phyloP scores from a whole-genome alignment of 2,888 invertebrate genomes.

The Apeira syringaria region DNA sequence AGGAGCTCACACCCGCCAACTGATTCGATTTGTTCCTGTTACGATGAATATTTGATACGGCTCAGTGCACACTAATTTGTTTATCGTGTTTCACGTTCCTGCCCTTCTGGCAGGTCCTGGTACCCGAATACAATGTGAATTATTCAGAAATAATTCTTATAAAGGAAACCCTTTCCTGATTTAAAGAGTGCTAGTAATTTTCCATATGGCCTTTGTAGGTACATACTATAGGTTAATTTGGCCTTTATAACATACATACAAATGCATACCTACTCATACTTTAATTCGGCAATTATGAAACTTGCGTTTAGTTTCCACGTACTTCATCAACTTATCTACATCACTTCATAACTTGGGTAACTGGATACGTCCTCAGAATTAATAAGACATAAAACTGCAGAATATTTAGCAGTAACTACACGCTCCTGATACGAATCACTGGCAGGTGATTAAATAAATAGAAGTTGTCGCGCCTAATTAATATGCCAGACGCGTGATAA shows the following conservation, averaged over 20 bases:
- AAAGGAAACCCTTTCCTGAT: no score
- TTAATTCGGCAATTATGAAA: no score
- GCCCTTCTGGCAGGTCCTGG: constrained; percentile 61
- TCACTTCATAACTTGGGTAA: constrained; percentile 40
- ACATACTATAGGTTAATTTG: no score
- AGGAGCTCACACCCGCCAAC: constrained; percentile 58
- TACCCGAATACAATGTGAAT: constrained; percentile 52
- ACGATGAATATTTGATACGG: constrained; percentile 82
- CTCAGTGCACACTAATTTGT: constrained; percentile 83
- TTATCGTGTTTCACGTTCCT: constrained; percentile 66
- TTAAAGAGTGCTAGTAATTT: no score
- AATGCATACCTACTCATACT: no score
- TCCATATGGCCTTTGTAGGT: no score
- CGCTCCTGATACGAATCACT: constrained; percentile 65
- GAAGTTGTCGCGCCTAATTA: constrained; percentile 75
- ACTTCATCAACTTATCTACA: neutral
- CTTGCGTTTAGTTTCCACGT: no score
- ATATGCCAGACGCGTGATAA: constrained; percentile 77
- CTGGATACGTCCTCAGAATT: constrained; percentile 66
- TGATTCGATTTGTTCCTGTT: constrained; percentile 82
- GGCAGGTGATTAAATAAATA: constrained; percentile 81
- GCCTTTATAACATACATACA: no score
- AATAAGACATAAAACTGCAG: constrained; percentile 58
- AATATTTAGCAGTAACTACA: neutral
- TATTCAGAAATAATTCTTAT: constrained; percentile 42